These are phyloP conservation scores for Bactericera cockerelli DNA, from an alignment of 1,140 invertebrate genomes.

Conservation along the genomic window DNA sequence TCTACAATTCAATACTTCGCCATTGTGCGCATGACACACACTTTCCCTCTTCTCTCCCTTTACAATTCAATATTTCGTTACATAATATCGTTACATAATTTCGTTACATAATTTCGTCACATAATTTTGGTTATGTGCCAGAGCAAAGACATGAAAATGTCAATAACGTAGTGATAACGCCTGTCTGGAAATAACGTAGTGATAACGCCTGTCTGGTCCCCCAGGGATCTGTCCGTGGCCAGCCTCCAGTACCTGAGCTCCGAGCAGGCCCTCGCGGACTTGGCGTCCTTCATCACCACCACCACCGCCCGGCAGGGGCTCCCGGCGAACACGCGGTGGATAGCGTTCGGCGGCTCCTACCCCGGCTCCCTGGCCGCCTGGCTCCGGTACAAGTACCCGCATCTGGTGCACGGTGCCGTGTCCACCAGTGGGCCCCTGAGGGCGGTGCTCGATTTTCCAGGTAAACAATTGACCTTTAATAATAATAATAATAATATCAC, in stretches of 20 bases:
- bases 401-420: constrained; percentile 67
- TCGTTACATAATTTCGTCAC: no score
- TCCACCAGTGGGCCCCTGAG: constrained; percentile 77
- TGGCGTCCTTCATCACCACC: constrained; percentile 59
- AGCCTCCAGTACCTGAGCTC: constrained; percentile 67
- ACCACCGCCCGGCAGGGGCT: constrained; percentile 51
- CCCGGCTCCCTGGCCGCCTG: constrained; percentile 80
- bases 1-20: no score
- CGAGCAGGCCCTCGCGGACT: constrained; percentile 73
- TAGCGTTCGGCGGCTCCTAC: constrained; percentile 86
- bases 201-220: no score
- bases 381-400: constrained; percentile 76
- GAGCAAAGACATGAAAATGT: no score
- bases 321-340: constrained; percentile 54
- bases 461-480: no score
- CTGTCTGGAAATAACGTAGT: no score
- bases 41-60: no score
- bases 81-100: no score
- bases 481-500: not conserved
- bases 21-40: no score
- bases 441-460: constrained; percentile 66
- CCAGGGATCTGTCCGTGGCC: constrained; percentile 53
- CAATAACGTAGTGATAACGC: no score
- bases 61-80: no score
- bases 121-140: no score